Evolutionary conservation across 2,797 vertebrate species (phyloP).

Genomic region (Sciurus carolinensis): DNA sequence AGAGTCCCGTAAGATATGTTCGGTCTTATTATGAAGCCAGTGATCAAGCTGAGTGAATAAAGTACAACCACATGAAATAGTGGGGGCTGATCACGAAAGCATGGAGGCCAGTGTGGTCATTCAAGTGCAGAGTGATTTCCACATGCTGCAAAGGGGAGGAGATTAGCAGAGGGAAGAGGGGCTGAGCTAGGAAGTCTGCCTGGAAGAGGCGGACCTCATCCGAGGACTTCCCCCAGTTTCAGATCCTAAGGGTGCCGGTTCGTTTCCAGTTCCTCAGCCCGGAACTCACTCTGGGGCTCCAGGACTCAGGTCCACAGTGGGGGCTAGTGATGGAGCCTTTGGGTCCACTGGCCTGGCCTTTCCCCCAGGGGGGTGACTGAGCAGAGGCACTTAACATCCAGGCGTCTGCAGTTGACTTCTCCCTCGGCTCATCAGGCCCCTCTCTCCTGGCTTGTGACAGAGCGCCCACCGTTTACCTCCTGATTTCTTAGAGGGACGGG

Average conservation of each 20-base stretch:
- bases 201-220: neutral
- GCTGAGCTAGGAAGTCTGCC: neutral
- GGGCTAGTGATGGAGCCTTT: neutral
- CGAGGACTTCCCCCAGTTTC: neutral
- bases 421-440: neutral
- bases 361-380: neutral
- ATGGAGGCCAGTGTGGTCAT: neutral
- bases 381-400: neutral
- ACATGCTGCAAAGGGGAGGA: neutral
- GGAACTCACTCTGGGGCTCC: neutral
- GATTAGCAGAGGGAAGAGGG: neutral
- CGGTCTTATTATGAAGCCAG: neutral
- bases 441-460: neutral
- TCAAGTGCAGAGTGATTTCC: rapidly evolving
- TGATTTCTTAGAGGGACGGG: constrained; percentile 28
- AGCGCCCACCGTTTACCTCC: neutral
- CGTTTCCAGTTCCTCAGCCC: neutral
- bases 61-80: neutral
- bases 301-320: neutral
- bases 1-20: neutral
- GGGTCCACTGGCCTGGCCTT: neutral
- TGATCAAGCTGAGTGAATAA: constrained; percentile 1
- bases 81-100: neutral
- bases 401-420: neutral
- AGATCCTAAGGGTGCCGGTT: neutral